A percentile compares a stretch with the other conserved stretches of the same genome.
phyloP scores from a whole-genome alignment of 2,888 invertebrate species.

The Dryocosmus kuriphilus region DNA sequence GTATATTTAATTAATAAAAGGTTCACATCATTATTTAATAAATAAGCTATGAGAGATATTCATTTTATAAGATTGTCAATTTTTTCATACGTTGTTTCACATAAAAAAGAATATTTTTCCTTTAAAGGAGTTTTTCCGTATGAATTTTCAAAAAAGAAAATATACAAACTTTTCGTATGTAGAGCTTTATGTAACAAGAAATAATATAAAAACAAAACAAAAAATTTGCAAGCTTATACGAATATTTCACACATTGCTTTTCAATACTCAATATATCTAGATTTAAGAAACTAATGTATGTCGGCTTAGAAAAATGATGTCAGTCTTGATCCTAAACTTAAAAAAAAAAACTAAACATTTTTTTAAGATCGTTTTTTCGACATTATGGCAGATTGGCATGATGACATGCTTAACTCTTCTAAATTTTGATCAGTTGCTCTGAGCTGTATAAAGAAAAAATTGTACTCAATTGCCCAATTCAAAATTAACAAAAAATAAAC shows the following conservation, averaged over 20 bases:
- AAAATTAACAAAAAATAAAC: constrained; percentile 12
- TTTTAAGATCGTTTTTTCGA: constrained; percentile 23
- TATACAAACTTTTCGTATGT: too few relatives aligned
- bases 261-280: background rate
- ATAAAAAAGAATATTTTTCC: too few relatives aligned
- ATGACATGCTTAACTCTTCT: constrained; percentile 39
- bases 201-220: too few relatives aligned
- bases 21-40: background rate
- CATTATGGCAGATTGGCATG: constrained; percentile 36
- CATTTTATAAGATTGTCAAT: background rate
- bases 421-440: constrained; percentile 4
- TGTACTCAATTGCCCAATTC: constrained; percentile 19
- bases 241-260: background rate
- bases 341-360: background rate
- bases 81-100: too few relatives aligned
- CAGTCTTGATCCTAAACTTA: too few relatives aligned
- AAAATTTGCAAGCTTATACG: too few relatives aligned
- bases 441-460: constrained; percentile 28
- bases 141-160: too few relatives aligned
- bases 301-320: background rate
- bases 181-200: too few relatives aligned
- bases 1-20: background rate
- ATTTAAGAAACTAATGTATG: background rate
- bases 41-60: background rate
- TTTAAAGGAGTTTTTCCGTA: too few relatives aligned